These are phyloP conservation scores for Lottia scabra DNA, from an alignment of 2,888 invertebrate species.

Conservation along the genomic window DNA sequence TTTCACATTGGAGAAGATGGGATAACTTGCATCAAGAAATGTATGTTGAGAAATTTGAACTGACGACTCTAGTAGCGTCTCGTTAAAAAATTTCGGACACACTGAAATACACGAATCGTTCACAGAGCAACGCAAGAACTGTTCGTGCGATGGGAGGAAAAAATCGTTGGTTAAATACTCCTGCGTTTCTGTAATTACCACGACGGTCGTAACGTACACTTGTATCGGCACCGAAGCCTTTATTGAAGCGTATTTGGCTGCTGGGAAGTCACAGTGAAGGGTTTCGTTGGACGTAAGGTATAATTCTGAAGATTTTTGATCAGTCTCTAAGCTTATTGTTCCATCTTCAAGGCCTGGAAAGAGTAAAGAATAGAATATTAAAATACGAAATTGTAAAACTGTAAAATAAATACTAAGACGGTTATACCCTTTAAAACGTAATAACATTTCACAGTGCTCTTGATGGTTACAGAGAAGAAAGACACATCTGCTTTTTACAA, in stretches of 20 bases:
- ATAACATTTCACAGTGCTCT: too few species aligned
- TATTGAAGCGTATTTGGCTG: slow-evolving; percentile 18
- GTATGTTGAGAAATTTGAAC: slow-evolving; percentile 1
- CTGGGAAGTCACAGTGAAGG: slow-evolving; percentile 17
- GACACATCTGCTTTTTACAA: too few species aligned
- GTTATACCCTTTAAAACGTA: too few species aligned
- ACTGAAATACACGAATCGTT: slow-evolving; percentile 19
- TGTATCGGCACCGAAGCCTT: slow-evolving; percentile 11
- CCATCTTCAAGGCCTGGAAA: slow-evolving; percentile 22
- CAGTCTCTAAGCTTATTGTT: slow-evolving; percentile 12
- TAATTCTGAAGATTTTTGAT: slow-evolving; percentile 8
- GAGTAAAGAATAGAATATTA: background rate
- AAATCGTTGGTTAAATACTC: slow-evolving; percentile 28
- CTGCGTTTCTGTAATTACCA: background rate
- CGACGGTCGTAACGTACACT: slow-evolving; percentile 8
- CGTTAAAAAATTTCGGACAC: slow-evolving; percentile 27
- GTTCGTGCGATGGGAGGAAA: slow-evolving; percentile 36
- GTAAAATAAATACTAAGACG: too few species aligned
- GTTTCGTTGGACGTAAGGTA: slow-evolving; percentile 9
- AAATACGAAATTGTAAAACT: too few species aligned
- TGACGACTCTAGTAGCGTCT: background rate
- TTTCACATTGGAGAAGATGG: slow-evolving; percentile 10
- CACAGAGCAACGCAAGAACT: slow-evolving; percentile 31
- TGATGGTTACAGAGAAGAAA: too few species aligned
- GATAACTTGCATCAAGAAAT: slow-evolving; percentile 20